Evolutionary conservation across 2,797 vertebrate genomes (phyloP).

Genomic region (Halcyon smyrnensis): DNA sequence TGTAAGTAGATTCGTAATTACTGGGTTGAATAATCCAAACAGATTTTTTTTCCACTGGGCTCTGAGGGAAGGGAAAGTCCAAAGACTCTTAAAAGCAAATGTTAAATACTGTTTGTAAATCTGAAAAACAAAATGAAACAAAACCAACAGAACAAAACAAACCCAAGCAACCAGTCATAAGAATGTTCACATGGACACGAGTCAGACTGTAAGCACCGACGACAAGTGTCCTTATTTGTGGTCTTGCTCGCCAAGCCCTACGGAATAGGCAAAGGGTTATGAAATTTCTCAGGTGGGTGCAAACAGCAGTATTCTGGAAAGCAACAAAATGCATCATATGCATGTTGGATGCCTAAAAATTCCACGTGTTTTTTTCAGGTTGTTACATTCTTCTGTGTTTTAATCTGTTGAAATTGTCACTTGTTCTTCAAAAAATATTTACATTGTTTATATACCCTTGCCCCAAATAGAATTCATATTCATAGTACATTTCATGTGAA

Average conservation of each 20-base stretch:
- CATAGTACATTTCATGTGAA: background rate
- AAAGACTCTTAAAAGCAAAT: background rate
- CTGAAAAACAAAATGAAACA: background rate
- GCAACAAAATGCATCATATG: background rate
- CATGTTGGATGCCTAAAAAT: background rate
- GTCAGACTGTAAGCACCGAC: background rate
- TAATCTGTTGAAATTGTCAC: background rate
- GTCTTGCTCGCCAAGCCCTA: background rate
- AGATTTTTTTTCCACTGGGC: background rate
- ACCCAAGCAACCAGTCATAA: background rate
- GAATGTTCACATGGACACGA: background rate
- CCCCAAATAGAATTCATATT: background rate
- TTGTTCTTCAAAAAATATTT: background rate
- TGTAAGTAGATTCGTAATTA: background rate
- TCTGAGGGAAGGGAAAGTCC: background rate
- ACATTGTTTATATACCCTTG: background rate
- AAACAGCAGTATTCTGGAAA: background rate
- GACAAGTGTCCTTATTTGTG: background rate
- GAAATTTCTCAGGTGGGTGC: background rate
- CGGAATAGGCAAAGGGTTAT: background rate
- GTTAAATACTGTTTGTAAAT: background rate
- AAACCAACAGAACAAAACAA: background rate
- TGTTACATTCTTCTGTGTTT: background rate
- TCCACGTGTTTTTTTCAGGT: background rate
- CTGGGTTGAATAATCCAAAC: background rate